Conservation (phyloP, 2,113 vertebrate genomes). For the Ciconia boyciana region DNA sequence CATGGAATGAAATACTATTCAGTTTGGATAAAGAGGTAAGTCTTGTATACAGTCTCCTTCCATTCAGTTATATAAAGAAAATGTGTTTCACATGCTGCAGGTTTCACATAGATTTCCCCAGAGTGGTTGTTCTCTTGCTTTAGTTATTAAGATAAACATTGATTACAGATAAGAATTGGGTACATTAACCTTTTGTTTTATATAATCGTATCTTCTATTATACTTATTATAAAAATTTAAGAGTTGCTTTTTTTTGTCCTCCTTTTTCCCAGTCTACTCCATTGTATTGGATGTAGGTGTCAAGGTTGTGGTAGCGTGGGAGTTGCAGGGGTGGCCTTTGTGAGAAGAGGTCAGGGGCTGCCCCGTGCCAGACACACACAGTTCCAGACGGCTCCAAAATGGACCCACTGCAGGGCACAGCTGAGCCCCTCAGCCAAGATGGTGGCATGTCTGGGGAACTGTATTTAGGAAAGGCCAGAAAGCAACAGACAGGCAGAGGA, state of each 20-base stretch:
- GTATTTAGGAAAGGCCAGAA: neutral
- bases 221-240: neutral
- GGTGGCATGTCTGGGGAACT: fast-evolving
- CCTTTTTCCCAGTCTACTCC: neutral
- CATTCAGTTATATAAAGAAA: neutral
- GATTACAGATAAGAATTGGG: neutral
- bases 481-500: neutral
- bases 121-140: neutral
- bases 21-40: neutral
- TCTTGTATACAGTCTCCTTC: neutral
- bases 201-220: neutral
- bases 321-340: neutral
- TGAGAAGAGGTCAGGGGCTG: neutral
- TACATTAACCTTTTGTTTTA: neutral
- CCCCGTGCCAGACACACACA: neutral
- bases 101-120: neutral
- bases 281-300: neutral
- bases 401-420: neutral
- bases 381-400: neutral
- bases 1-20: neutral
- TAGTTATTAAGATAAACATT: neutral
- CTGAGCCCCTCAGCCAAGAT: neutral
- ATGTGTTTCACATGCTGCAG: neutral
- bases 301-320: no score
- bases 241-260: neutral